These are phyloP conservation scores for Ditula angustiorana DNA, from an alignment of 2,888 invertebrate species.

Conservation along the genomic window DNA sequence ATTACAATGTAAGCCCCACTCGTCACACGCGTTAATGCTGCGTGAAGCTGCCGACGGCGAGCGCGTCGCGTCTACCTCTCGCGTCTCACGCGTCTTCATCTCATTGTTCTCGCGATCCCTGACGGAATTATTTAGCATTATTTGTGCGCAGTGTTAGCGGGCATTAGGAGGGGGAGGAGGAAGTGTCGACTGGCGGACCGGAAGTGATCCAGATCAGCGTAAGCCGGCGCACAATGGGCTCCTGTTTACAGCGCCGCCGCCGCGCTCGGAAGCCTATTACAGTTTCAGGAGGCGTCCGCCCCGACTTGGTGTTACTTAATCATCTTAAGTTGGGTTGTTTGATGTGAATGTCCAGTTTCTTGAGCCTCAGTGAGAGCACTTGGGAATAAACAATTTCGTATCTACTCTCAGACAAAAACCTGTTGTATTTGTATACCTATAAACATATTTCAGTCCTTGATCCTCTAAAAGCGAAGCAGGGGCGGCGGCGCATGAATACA, in stretches of 20 bases:
- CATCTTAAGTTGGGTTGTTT: conserved; percentile 9
- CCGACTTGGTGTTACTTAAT: neutral
- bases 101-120: conserved; percentile 26
- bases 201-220: conserved; percentile 32
- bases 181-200: conserved; percentile 18
- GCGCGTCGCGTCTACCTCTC: no score
- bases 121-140: conserved; percentile 35
- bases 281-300: neutral
- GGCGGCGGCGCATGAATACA: no score
- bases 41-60: no score
- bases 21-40: no score
- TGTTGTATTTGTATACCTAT: no score
- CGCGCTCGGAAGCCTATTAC: neutral
- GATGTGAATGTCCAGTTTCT: conserved; percentile 5
- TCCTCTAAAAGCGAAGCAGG: no score
- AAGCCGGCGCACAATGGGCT: conserved; percentile 27
- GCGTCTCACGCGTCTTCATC: conserved; percentile 4
- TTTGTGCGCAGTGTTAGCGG: conserved; percentile 28
- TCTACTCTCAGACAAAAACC: neutral
- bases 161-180: conserved; percentile 7
- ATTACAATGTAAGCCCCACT: no score
- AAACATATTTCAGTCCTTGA: no score
- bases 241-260: conserved; percentile 9
- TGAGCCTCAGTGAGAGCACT: neutral
- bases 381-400: neutral